Conservation (phyloP, 2,888 invertebrate species). For the Amphipyra tragopoginis region DNA sequence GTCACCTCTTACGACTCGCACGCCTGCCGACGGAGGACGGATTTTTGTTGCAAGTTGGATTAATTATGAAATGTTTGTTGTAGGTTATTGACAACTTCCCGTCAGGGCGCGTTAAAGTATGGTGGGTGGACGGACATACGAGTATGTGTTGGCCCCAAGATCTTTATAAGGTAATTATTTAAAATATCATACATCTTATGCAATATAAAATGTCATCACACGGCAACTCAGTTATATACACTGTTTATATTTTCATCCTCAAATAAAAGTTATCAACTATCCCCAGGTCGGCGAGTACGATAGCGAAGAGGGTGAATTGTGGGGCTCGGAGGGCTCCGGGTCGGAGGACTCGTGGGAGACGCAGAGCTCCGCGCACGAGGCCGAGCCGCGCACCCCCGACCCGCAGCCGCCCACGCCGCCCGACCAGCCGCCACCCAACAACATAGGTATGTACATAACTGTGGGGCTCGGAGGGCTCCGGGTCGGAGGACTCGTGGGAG, state of each 20-base stretch:
- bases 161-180: conserved; percentile 91
- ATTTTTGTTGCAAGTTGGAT: no score
- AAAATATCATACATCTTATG: not conserved
- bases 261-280: not conserved
- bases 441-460: conserved; percentile 68
- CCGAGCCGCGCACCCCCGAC: conserved; percentile 68
- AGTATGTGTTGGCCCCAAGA: conserved; percentile 98
- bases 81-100: conserved; percentile 95
- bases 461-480: conserved; percentile 92
- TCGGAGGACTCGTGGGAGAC: conserved; percentile 96
- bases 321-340: conserved; percentile 92
- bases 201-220: no score
- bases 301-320: conserved; percentile 93
- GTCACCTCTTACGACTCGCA: no score
- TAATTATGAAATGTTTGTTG: conserved; percentile 11
- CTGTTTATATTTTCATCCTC: no score
- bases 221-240: no score
- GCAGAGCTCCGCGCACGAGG: conserved; percentile 91
- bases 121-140: conserved; percentile 96
- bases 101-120: conserved; percentile 96
- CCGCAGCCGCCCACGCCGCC: conserved; percentile 42
- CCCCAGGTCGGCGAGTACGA: conserved; percentile 92
- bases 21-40: no score
- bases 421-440: conserved; percentile 23
- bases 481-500: conserved; percentile 94